These are phyloP conservation scores for Hymenochirus boettgeri DNA, from an alignment of 2,113 vertebrate species.

Conservation along the genomic window DNA sequence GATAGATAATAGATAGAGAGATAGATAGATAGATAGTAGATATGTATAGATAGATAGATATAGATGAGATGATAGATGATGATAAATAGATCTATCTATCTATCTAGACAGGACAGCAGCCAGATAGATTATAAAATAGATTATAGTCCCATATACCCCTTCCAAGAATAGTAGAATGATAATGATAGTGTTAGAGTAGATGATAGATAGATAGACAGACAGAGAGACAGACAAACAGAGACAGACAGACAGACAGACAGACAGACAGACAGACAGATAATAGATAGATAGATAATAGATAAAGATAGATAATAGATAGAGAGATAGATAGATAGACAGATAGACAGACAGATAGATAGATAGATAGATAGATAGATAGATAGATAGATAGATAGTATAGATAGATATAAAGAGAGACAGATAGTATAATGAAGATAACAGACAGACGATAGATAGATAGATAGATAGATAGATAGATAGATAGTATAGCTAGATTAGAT, in stretches of 20 bases:
- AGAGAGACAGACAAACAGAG: slow-evolving; percentile 18
- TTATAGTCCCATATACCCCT: too few species aligned
- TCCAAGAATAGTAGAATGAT: slow-evolving; percentile 12
- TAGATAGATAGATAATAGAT: slow-evolving; percentile 21
- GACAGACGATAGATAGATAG: too few species aligned
- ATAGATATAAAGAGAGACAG: too few species aligned
- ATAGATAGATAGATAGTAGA: too few species aligned
- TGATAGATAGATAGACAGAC: slow-evolving; percentile 17
- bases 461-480: neutral
- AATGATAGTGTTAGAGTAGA: slow-evolving; percentile 22
- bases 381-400: too few species aligned
- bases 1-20: too few species aligned
- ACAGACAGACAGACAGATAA: slow-evolving; percentile 10
- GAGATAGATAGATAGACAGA: too few species aligned
- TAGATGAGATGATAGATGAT: neutral
- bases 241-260: slow-evolving; percentile 14
- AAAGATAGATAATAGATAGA: neutral
- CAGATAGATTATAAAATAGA: slow-evolving; percentile 8
- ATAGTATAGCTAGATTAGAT: too few species aligned
- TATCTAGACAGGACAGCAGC: neutral
- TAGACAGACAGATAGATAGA: neutral
- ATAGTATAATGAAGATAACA: too few species aligned
- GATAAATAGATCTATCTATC: neutral
- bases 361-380: neutral
- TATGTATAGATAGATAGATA: neutral